Base-by-base conservation (phyloP, 2,888 invertebrate species). In the Scaptomyza tumidula region DNA sequence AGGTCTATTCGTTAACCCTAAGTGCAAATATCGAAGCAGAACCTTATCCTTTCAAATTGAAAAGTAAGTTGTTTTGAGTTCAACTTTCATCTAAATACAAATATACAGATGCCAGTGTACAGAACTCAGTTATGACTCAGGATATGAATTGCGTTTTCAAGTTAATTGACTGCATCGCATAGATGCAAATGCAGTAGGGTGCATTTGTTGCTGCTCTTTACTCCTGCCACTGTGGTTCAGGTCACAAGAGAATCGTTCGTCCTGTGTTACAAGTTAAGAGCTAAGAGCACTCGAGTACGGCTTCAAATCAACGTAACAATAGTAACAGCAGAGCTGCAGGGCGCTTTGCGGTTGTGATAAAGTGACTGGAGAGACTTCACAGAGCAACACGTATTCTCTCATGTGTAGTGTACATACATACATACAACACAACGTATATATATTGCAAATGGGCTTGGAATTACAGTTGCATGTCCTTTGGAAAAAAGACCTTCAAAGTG, bases 281-380 rank as follows among this genome's bases (percentile, higher is more conserved):
- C 43, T 58, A 60, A 50, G 33, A 16, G 13, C 53, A 49, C 39
- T 60, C 43, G 53, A 54, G 56, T 37, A 29, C 43, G 69, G 19
- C 27, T 35, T 2, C 13, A 2, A 31, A 24, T 41, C 44, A 39
- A 39, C 14, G 3, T 14, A 39, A 19, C 52, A 64, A 33, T 4
- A 44, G 33, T 33, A 43, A 35, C 37, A 46, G 24, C 61, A 46
- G 58, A 48, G 63, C 48, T 63, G 29, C 43, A 39, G 39, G 33
- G 41, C 37, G 10, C 11, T 44, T 35, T 76, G 53, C 29, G 56
- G 57, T 24, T 56, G 10, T 46, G 62, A 57, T 63, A 57, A 77
- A 58, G 53, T 65, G 52, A 43, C 41, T 6, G 50, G 16, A 24
- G 59, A 6, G 57, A 35, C 43, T 50, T 43, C 24, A 41, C 24